Conservation (phyloP, 2,888 invertebrate genomes). For the Tetramorium bicarinatum region DNA sequence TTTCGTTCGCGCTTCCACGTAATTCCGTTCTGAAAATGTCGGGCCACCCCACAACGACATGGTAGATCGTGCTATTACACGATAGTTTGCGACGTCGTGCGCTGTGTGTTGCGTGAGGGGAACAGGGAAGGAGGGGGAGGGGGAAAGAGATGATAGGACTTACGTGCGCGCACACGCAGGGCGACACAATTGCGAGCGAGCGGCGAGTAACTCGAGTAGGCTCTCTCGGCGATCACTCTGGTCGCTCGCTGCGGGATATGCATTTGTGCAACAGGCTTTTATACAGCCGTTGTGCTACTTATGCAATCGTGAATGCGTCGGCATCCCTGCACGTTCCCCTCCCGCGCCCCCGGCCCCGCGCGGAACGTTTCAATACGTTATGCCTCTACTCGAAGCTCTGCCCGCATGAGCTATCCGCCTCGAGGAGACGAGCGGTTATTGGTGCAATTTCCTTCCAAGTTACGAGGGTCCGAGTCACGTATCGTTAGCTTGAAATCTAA, state of each 20-base stretch:
- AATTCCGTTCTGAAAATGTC: slow-evolving; percentile 39
- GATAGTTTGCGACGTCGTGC: slow-evolving; percentile 74
- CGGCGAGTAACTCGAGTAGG: slow-evolving; percentile 80
- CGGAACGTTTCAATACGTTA: slow-evolving; percentile 80
- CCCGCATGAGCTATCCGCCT: slow-evolving; percentile 68
- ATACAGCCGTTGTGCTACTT: slow-evolving; percentile 79
- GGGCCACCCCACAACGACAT: background rate
- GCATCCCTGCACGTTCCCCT: slow-evolving; percentile 56
- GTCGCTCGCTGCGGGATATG: slow-evolving; percentile 77
- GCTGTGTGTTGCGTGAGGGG: slow-evolving; percentile 24
- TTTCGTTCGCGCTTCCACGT: slow-evolving; percentile 18
- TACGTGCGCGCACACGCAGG: slow-evolving; percentile 56
- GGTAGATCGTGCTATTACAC: slow-evolving; percentile 68
- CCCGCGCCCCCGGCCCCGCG: slow-evolving; percentile 53
- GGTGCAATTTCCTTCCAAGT: slow-evolving; percentile 28
- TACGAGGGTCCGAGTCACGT: slow-evolving; percentile 19
- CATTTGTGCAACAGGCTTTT: slow-evolving; percentile 84
- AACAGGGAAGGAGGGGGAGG: background rate
- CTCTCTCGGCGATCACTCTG: slow-evolving; percentile 73
- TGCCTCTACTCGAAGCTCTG: slow-evolving; percentile 66
- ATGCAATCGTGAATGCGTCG: slow-evolving; percentile 81
- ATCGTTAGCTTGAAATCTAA: slow-evolving; percentile 7
- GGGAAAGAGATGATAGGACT: slow-evolving; percentile 31
- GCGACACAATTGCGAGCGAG: slow-evolving; percentile 77
- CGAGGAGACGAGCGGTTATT: slow-evolving; percentile 33